Conservation (phyloP, 1,140 invertebrate genomes). For the Cydia fagiglandana region DNA sequence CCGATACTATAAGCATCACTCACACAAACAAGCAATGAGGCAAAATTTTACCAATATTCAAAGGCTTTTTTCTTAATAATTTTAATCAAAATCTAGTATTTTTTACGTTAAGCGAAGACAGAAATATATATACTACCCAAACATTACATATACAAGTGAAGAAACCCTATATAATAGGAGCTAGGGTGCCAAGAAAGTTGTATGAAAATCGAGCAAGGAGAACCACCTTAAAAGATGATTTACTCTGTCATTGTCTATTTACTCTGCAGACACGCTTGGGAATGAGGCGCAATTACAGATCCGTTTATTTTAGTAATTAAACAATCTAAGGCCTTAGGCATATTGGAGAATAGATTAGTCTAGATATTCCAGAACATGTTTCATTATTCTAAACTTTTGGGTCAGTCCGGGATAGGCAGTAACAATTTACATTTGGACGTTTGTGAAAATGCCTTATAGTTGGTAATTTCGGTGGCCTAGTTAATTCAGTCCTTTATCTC, state of each 20-base stretch:
- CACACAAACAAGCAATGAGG: no score
- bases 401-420: neutral
- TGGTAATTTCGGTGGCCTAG: neutral
- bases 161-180: no score
- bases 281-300: constrained; percentile 14
- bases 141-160: no score
- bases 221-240: neutral
- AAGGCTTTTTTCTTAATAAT: no score
- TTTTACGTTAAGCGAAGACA: no score
- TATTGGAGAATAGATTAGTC: neutral
- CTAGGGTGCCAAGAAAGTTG: no score
- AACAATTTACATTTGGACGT: neutral
- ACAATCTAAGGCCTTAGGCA: neutral
- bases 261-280: neutral
- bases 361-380: constrained; percentile 14
- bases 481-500: no score
- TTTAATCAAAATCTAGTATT: no score
- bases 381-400: neutral
- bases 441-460: neutral
- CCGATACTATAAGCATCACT: no score
- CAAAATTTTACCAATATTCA: no score
- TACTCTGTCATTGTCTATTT: neutral
- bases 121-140: no score
- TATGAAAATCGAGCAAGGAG: no score
- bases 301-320: constrained; percentile 25